A percentile compares a stretch with the other conserved stretches of the same genome.
Conservation (phyloP, 1,140 invertebrate species). For the Olivierus martensii region DNA sequence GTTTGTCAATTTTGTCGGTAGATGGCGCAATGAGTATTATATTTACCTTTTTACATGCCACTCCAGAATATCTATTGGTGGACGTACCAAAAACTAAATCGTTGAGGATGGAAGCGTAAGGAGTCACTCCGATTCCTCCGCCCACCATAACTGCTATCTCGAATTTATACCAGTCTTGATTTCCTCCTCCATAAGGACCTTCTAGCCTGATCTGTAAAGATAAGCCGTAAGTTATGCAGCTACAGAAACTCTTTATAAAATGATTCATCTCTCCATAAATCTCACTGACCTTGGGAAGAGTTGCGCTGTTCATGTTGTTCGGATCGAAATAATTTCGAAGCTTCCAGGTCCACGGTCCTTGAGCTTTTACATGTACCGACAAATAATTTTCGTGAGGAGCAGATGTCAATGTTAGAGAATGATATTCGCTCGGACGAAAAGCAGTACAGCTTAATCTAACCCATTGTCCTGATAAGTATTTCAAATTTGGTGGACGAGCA, state of each 20-base stretch:
- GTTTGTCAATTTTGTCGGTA: too few relatives aligned
- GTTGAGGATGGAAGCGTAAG: conserved; percentile 96
- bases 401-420: conserved; percentile 95
- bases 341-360: conserved; percentile 99
- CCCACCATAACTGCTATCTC: conserved; percentile 98
- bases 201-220: conserved; percentile 59
- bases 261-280: too few relatives aligned
- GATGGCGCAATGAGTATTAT: too few relatives aligned
- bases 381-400: conserved; percentile 95
- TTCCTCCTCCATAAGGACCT: conserved; percentile 96
- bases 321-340: conserved; percentile 92
- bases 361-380: conserved; percentile 94
- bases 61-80: conserved; percentile 87
- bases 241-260: too few relatives aligned
- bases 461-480: conserved; percentile 80
- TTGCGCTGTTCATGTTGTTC: conserved; percentile 46
- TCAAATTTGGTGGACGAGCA: conserved; percentile 78
- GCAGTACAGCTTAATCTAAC: conserved; percentile 84
- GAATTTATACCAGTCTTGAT: conserved; percentile 99
- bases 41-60: conserved; percentile 80
- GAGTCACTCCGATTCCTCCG: conserved; percentile 96
- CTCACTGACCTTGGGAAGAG: too few relatives aligned
- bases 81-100: conserved; percentile 92
- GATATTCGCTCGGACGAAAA: conserved; percentile 86
- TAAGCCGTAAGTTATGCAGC: too few relatives aligned